phyloP scores from a whole-genome alignment of 53 echinoderm and acorn worm genomes.

The Temnopleurus reevesii region DNA sequence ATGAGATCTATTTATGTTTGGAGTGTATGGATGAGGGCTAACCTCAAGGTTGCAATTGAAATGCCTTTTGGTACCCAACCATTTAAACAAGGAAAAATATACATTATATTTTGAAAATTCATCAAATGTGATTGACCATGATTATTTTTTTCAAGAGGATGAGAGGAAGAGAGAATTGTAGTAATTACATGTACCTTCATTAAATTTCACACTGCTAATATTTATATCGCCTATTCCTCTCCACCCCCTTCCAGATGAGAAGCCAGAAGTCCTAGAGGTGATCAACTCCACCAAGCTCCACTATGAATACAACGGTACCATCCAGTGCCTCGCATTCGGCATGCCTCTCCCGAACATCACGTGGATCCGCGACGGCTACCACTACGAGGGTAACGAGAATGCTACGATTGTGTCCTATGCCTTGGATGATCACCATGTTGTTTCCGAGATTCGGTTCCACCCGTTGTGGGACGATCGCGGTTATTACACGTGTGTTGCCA shows the following conservation, averaged over 20 bases:
- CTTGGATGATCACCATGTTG: constrained; percentile 76
- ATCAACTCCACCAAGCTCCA: constrained; percentile 80
- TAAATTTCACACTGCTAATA: too few species aligned
- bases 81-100: too few species aligned
- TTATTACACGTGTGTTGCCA: constrained; percentile 82
- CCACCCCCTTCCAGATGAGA: constrained; percentile 66
- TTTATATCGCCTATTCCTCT: too few species aligned
- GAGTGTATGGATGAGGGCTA: too few species aligned
- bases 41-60: too few species aligned
- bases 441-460: constrained; percentile 84
- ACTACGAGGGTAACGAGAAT: constrained; percentile 69
- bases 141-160: too few species aligned
- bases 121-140: too few species aligned
- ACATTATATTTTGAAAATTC: too few species aligned
- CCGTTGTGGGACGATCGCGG: constrained; percentile 80
- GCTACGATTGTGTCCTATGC: constrained; percentile 76
- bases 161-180: too few species aligned
- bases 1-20: too few species aligned
- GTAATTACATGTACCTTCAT: too few species aligned
- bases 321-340: constrained; percentile 83
- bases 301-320: constrained; percentile 84
- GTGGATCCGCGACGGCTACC: constrained; percentile 76
- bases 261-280: constrained; percentile 79
- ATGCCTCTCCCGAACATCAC: constrained; percentile 76
- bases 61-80: too few species aligned